phyloP scores from a whole-genome alignment of 2,888 invertebrate genomes.

The Mimachlamys varia region DNA sequence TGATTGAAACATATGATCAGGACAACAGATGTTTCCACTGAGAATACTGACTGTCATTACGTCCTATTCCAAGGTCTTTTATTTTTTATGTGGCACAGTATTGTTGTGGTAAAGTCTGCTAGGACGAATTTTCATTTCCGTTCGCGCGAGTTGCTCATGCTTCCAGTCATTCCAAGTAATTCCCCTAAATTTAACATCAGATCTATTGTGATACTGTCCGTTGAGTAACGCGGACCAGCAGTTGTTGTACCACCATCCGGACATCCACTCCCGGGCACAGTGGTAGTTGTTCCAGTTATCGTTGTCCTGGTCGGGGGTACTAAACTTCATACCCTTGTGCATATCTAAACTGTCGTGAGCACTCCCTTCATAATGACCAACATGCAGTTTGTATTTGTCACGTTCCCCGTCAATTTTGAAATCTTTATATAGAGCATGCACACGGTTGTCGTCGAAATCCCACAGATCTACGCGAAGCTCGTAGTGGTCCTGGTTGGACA shows the following conservation, averaged over 20 bases:
- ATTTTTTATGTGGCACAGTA: constrained; percentile 24
- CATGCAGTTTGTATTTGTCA: constrained; percentile 75
- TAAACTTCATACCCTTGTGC: constrained; percentile 95
- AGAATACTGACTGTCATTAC: background rate
- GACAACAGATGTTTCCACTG: constrained; percentile 2
- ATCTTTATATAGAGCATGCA: constrained; percentile 75
- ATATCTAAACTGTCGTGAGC: constrained; percentile 94
- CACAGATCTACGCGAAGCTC: constrained; percentile 77
- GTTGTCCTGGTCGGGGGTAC: constrained; percentile 93
- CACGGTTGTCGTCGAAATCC: constrained; percentile 79
- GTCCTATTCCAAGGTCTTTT: background rate
- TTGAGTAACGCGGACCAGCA: constrained; percentile 97
- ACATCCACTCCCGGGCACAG: constrained; percentile 96
- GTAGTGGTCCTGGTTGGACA: constrained; percentile 77
- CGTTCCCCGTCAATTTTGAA: constrained; percentile 78
- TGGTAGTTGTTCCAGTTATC: constrained; percentile 91
- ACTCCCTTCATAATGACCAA: constrained; percentile 84
- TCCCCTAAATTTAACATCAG: constrained; percentile 73
- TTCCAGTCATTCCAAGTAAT: constrained; percentile 81
- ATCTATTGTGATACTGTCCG: constrained; percentile 89
- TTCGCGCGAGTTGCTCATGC: constrained; percentile 76
- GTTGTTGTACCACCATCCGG: constrained; percentile 98
- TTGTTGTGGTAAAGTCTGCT: constrained; percentile 53
- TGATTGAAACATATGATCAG: constrained; percentile 12
- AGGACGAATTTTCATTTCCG: constrained; percentile 81